phyloP scores from a whole-genome alignment of 2,888 invertebrate species.

The Brachypalpus laphriformis region DNA sequence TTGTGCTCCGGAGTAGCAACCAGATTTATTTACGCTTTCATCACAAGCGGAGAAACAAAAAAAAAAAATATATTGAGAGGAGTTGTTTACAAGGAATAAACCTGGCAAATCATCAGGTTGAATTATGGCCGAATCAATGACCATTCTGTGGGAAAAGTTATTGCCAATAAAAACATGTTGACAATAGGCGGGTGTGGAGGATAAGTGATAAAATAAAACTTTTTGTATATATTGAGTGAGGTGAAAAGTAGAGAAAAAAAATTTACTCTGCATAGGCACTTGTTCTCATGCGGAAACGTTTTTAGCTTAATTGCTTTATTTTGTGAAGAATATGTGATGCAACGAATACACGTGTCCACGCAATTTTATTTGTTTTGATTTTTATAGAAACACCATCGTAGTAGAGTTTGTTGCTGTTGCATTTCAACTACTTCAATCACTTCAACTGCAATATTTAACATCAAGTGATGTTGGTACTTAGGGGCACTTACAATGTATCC shows the following conservation, averaged over 20 bases:
- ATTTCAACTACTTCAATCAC: too few species aligned
- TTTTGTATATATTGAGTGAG: constrained; percentile 47
- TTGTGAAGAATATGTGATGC: neutral
- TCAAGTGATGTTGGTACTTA: too few species aligned
- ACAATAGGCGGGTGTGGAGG: constrained; percentile 37
- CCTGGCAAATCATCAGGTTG: constrained; percentile 72
- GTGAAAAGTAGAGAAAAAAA: constrained; percentile 16
- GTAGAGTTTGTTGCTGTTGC: too few species aligned
- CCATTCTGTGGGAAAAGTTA: constrained; percentile 66
- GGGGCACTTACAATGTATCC: too few species aligned
- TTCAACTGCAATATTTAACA: too few species aligned
- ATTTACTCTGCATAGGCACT: constrained; percentile 28
- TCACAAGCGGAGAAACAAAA: constrained; percentile 41
- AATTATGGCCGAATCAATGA: constrained; percentile 69
- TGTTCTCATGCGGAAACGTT: constrained; percentile 22
- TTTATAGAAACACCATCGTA: too few species aligned
- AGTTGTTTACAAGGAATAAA: constrained; percentile 69
- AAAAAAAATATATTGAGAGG: constrained; percentile 45
- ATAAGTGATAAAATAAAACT: constrained; percentile 62
- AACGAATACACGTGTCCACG: neutral
- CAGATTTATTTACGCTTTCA: constrained; percentile 79
- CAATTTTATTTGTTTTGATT: neutral
- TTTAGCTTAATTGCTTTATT: constrained; percentile 15
- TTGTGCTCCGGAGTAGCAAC: constrained; percentile 60
- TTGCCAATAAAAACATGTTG: constrained; percentile 69